phyloP scores from a whole-genome alignment of 2,797 vertebrate species.

The Neosilurus mollespiculum region DNA sequence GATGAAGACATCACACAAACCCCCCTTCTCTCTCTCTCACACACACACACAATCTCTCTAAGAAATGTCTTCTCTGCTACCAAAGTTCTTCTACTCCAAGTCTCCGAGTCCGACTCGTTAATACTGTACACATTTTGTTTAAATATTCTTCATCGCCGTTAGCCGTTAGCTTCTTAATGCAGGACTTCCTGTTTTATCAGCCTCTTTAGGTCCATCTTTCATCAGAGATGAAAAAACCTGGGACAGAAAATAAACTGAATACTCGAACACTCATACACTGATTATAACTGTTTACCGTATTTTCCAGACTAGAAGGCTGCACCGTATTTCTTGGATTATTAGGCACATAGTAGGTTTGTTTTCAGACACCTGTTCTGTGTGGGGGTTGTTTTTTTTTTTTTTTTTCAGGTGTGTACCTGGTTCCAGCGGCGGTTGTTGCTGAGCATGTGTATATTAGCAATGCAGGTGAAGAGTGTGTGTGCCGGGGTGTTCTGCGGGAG shows the following conservation, averaged over 20 bases:
- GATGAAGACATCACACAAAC: neutral
- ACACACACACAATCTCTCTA: neutral
- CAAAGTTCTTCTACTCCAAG: neutral
- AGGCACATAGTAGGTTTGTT: neutral
- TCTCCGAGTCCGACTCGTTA: slow-evolving; percentile 10
- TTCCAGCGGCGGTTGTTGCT: slow-evolving; percentile 92
- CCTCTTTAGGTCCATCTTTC: slow-evolving; percentile 88
- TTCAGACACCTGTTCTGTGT: neutral
- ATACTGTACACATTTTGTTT: slow-evolving; percentile 18
- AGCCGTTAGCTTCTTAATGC: slow-evolving; percentile 50
- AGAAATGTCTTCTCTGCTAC: neutral
- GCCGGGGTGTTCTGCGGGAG: slow-evolving; percentile 86
- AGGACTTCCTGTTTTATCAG: slow-evolving; percentile 75
- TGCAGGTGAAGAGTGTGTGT: slow-evolving; percentile 84
- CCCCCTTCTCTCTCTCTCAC: neutral
- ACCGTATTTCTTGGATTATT: neutral
- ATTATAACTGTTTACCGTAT: neutral
- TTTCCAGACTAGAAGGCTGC: neutral
- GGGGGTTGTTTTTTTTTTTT: neutral
- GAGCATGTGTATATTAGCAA: slow-evolving; percentile 90
- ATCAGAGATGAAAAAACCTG: slow-evolving; percentile 93
- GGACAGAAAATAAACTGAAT: slow-evolving; percentile 21
- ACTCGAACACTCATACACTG: neutral
- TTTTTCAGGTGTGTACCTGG: slow-evolving; percentile 74
- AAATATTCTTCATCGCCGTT: neutral